phyloP scores from a whole-genome alignment of 23 tunicate species.

The Phallusia fumigata region DNA sequence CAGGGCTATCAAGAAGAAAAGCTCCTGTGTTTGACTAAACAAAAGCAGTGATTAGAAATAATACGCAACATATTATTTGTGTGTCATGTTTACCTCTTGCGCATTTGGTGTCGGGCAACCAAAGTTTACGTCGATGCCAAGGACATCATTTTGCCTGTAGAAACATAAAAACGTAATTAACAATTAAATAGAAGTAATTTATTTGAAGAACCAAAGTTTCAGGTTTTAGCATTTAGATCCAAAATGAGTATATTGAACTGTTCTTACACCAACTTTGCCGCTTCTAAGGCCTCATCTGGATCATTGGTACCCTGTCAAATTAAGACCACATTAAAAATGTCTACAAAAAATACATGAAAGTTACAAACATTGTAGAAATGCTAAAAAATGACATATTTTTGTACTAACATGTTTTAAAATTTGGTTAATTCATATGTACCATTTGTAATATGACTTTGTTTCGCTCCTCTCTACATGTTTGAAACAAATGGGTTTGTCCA shows the following conservation, averaged over 20 bases:
- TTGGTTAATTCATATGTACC: conserved; percentile 11
- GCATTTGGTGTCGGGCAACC: conserved; percentile 72
- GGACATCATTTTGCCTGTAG: conserved; percentile 41
- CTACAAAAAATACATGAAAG: not conserved
- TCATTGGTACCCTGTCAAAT: conserved; percentile 48
- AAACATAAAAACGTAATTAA: not conserved
- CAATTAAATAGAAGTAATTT: not conserved
- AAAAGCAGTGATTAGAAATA: not conserved
- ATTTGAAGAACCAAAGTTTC: too few relatives aligned
- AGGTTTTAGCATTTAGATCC: not conserved
- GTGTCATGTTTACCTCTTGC: conserved; percentile 20
- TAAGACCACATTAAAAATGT: not conserved
- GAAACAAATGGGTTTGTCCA: conserved; percentile 22
- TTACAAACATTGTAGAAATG: too few relatives aligned
- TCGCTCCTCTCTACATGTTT: conserved; percentile 48
- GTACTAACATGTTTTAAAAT: not conserved
- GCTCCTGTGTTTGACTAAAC: conserved; percentile 35
- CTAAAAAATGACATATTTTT: too few relatives aligned
- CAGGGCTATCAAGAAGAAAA: conserved; percentile 43
- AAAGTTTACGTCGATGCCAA: conserved; percentile 64
- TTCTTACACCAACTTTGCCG: conserved; percentile 52
- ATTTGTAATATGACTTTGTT: conserved; percentile 61
- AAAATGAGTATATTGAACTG: not conserved
- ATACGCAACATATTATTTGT: not conserved
- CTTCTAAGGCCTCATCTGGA: conserved; percentile 53